A percentile compares a stretch with the other conserved stretches of the same genome.
Evolutionary conservation across 2,797 vertebrate species (phyloP).

Genomic region (Malacoraja senta): DNA sequence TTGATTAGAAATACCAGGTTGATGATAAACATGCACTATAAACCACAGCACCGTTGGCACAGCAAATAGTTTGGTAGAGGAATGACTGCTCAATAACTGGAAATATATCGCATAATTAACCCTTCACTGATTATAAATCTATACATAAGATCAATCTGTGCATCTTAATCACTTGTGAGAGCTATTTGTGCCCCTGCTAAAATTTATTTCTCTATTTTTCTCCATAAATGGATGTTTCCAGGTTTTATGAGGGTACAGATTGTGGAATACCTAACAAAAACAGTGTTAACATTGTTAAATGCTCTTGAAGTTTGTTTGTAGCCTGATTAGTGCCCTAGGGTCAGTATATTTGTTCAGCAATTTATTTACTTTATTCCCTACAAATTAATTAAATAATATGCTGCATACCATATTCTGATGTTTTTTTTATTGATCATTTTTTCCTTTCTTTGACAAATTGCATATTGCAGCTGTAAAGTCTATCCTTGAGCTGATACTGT

Average conservation of each 20-base stretch:
- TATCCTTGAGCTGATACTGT: neutral
- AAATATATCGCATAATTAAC: neutral
- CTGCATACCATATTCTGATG: neutral
- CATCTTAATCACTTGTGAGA: neutral
- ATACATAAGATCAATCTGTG: neutral
- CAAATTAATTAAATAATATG: neutral
- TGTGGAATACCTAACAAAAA: neutral
- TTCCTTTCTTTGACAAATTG: constrained; percentile 11
- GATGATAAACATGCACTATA: neutral
- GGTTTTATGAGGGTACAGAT: neutral
- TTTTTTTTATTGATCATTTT: neutral
- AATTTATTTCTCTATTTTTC: neutral
- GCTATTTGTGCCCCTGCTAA: neutral
- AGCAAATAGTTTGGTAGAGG: neutral
- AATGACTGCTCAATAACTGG: neutral
- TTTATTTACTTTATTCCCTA: neutral
- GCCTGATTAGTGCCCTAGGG: neutral
- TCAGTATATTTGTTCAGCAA: neutral
- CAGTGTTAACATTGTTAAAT: neutral
- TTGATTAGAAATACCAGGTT: neutral
- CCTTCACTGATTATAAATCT: neutral
- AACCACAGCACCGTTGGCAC: neutral
- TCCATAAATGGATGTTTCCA: no score
- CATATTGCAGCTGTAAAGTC: constrained; percentile 6
- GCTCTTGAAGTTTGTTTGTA: neutral